Evolutionary conservation across 2,888 invertebrate species (phyloP).

Genomic region (Drosophila seclusa): DNA sequence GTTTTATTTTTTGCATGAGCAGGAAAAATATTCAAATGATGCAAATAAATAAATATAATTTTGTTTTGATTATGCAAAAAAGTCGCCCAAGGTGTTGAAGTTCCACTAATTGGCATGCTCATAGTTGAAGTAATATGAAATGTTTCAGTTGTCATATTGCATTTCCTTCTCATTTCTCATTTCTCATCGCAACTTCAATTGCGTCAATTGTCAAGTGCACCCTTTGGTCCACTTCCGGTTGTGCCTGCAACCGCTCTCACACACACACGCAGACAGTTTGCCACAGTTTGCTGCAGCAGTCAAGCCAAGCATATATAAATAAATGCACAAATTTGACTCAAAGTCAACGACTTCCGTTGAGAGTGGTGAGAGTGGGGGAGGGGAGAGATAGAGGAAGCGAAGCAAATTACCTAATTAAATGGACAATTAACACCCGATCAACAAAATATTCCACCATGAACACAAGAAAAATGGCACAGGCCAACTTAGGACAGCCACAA

Average conservation of each 20-base stretch:
- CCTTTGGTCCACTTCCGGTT: constrained; percentile 59
- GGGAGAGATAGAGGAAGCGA: constrained; percentile 40
- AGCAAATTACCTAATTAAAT: constrained; percentile 83
- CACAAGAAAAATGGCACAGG: constrained; percentile 40
- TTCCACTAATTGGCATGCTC: constrained; percentile 1
- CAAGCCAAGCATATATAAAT: constrained; percentile 30
- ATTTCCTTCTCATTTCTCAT: constrained; percentile 31
- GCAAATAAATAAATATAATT: background rate
- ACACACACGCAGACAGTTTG: constrained; percentile 20
- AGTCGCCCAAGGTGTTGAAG: constrained; percentile 13
- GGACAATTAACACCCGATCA: constrained; percentile 82
- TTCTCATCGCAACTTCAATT: constrained; percentile 52
- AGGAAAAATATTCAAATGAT: background rate
- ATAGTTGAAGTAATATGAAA: background rate
- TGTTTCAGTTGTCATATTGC: constrained; percentile 34
- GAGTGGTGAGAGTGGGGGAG: constrained; percentile 23
- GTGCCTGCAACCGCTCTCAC: constrained; percentile 32
- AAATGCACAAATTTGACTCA: constrained; percentile 63
- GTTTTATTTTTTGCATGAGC: background rate
- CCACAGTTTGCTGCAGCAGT: constrained; percentile 12
- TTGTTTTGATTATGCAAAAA: background rate
- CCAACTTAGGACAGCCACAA: constrained; percentile 37
- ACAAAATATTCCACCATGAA: constrained; percentile 39
- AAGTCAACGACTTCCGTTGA: constrained; percentile 83
- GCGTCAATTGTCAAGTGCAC: constrained; percentile 60